phyloP scores from a whole-genome alignment of 2,797 vertebrate genomes.

The Ambastaia sidthimunki region DNA sequence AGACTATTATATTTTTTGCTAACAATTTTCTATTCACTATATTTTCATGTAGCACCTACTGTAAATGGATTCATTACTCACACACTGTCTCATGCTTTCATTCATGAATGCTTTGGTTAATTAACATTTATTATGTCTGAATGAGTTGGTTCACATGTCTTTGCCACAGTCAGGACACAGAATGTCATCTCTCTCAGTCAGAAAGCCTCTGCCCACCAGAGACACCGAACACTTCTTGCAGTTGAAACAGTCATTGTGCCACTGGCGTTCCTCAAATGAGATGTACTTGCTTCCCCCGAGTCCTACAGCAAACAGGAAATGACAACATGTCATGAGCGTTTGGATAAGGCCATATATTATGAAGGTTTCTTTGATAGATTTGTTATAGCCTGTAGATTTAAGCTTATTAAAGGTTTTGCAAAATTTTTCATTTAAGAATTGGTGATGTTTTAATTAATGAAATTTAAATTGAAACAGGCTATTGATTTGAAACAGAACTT shows the following conservation, averaged over 20 bases:
- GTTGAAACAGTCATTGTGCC: slow-evolving; percentile 99
- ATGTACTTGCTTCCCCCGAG: slow-evolving; percentile 98
- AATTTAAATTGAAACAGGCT: too few relatives aligned
- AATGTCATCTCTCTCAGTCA: slow-evolving; percentile 95
- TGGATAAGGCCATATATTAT: too few relatives aligned
- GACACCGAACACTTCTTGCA: slow-evolving; percentile 97
- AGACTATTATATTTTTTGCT: slow-evolving; percentile 9
- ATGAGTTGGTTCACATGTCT: slow-evolving; percentile 83
- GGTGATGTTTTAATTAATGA: too few relatives aligned
- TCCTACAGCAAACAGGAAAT: slow-evolving; percentile 74
- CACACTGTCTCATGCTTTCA: slow-evolving; percentile 18
- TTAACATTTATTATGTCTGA: background rate
- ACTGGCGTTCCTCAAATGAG: slow-evolving; percentile 97
- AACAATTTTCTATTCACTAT: background rate
- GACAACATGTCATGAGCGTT: slow-evolving; percentile 4
- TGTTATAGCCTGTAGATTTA: background rate
- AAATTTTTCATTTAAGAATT: too few relatives aligned
- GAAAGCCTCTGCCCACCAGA: slow-evolving; percentile 94
- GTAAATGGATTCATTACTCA: slow-evolving; percentile 17
- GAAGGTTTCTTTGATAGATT: too few relatives aligned
- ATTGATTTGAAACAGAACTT: too few relatives aligned
- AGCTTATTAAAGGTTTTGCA: too few relatives aligned
- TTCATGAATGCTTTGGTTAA: background rate
- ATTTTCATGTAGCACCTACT: slow-evolving; percentile 1
- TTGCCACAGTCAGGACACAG: slow-evolving; percentile 97